Evolutionary conservation across 53 echinoderm and acorn worm genomes (phyloP).

Genomic region (Hippasteria phrygiana): DNA sequence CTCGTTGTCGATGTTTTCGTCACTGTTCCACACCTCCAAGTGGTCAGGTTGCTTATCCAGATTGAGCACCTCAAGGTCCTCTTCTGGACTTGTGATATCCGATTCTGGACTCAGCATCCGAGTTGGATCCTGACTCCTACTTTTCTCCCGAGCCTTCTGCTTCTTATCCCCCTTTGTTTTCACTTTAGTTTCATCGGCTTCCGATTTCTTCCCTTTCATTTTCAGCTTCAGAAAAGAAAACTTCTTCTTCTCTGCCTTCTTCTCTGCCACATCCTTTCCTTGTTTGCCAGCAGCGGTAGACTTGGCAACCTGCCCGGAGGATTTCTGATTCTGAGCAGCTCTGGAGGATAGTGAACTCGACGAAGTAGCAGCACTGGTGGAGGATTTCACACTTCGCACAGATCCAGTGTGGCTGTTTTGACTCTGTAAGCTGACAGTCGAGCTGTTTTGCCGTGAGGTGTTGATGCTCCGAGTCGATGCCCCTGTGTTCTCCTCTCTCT

Average conservation of each 20-base stretch:
- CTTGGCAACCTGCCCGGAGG: neutral
- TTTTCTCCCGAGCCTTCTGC: constrained; percentile 49
- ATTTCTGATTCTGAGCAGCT: constrained; percentile 3
- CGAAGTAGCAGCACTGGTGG: constrained; percentile 27
- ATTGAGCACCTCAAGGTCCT: constrained; percentile 57
- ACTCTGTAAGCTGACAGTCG: constrained; percentile 55
- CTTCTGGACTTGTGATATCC: constrained; percentile 46
- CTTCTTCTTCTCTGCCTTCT: constrained; percentile 88
- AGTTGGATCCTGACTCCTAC: constrained; percentile 12
- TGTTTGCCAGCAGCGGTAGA: constrained; percentile 12
- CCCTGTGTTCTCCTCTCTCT: constrained; percentile 66
- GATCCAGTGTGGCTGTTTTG: constrained; percentile 47
- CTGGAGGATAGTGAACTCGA: constrained; percentile 17
- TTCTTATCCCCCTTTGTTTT: constrained; percentile 19
- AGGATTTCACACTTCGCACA: constrained; percentile 46
- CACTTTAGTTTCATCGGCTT: constrained; percentile 26
- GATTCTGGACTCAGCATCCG: constrained; percentile 55
- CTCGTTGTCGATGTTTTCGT: constrained; percentile 93
- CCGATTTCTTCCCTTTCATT: constrained; percentile 80
- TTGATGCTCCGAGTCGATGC: constrained; percentile 20
- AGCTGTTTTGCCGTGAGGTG: constrained; percentile 45
- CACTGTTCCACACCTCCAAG: constrained; percentile 90
- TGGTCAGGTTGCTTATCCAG: constrained; percentile 85
- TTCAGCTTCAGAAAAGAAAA: constrained; percentile 96
- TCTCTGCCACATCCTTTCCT: constrained; percentile 50